These are phyloP conservation scores for Leptinotarsa undecemlineata DNA, from an alignment of 1,140 invertebrate genomes.

Conservation along the genomic window DNA sequence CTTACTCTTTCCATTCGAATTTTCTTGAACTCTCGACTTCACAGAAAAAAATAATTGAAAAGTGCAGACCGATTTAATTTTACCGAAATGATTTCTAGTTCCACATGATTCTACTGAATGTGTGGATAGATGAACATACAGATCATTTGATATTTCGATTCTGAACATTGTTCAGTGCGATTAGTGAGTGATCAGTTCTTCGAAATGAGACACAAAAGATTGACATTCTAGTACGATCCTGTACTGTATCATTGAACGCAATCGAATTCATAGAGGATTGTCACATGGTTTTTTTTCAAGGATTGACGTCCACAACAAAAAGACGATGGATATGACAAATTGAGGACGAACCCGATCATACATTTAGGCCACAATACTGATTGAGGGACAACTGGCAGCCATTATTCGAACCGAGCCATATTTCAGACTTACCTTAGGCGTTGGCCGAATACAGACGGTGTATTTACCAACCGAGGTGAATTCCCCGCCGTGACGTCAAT, in stretches of 20 bases:
- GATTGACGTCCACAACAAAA: neutral
- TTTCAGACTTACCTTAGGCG: neutral
- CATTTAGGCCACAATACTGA: neutral
- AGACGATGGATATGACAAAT: neutral
- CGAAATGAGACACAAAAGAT: too few relatives aligned
- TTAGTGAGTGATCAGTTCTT: too few relatives aligned
- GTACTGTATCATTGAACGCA: neutral
- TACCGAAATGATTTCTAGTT: too few relatives aligned
- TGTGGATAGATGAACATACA: too few relatives aligned
- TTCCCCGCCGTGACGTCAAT: neutral
- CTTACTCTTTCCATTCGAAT: too few relatives aligned
- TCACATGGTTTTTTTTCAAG: neutral
- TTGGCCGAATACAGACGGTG: neutral
- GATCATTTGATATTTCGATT: too few relatives aligned
- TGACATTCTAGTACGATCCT: too few relatives aligned
- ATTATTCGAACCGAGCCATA: neutral
- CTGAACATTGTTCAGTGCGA: too few relatives aligned
- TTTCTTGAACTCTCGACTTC: too few relatives aligned
- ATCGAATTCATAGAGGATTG: neutral
- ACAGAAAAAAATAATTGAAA: too few relatives aligned
- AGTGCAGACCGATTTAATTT: too few relatives aligned
- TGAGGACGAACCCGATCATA: neutral
- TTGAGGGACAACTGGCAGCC: neutral
- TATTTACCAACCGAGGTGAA: neutral
- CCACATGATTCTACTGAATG: too few relatives aligned